phyloP scores from a whole-genome alignment of 2,888 invertebrate species.

The Alentia gelatinosa region DNA sequence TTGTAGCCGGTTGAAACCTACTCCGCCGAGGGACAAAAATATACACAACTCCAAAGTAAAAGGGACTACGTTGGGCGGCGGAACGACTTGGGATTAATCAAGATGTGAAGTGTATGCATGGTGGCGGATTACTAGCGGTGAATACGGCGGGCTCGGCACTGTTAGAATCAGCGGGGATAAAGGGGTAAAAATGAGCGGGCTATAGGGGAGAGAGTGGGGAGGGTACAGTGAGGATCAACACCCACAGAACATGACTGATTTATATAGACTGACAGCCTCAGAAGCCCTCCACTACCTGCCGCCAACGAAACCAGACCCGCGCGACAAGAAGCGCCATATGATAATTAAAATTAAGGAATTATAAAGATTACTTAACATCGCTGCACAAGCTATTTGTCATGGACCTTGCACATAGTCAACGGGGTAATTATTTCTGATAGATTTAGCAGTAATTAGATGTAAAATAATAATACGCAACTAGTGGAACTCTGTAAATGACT shows the following conservation, averaged over 20 bases:
- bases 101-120: background rate
- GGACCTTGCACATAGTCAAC: background rate
- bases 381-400: background rate
- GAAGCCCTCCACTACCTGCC: background rate
- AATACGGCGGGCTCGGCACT: background rate
- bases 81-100: background rate
- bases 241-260: background rate
- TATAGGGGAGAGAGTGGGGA: background rate
- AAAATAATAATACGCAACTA: conserved; percentile 43
- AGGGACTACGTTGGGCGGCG: background rate
- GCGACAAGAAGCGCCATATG: background rate
- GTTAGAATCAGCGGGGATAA: too few species aligned
- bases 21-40: background rate
- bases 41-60: background rate
- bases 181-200: background rate
- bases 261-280: background rate
- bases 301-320: background rate
- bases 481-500: conserved; percentile 8
- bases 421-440: conserved; percentile 34
- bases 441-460: conserved; percentile 33
- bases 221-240: background rate
- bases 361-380: conserved; percentile 25
- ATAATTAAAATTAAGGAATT: conserved; percentile 43
- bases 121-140: background rate
- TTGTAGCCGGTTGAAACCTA: background rate